phyloP scores from a whole-genome alignment of 2,888 invertebrate species.

The Choristoneura rosaceana region DNA sequence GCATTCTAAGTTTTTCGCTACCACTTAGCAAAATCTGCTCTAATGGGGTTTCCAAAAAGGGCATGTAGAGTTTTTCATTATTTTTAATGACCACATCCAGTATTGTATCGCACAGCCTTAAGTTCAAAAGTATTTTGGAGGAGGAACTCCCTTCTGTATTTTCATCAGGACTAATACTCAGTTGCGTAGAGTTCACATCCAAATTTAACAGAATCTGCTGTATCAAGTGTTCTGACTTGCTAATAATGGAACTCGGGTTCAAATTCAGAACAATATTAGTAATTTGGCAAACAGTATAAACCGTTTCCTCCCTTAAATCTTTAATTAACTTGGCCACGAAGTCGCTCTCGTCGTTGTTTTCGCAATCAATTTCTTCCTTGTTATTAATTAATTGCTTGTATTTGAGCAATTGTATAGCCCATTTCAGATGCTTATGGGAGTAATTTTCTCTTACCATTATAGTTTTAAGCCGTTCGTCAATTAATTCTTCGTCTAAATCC shows the following conservation, averaged over 20 bases:
- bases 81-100: conserved; percentile 60
- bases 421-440: conserved; percentile 63
- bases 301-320: conserved; percentile 55
- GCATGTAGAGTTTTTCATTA: conserved; percentile 56
- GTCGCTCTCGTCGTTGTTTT: conserved; percentile 66
- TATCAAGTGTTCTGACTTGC: conserved; percentile 75
- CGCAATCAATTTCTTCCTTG: conserved; percentile 72
- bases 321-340: conserved; percentile 66
- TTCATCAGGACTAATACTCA: conserved; percentile 35
- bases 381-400: conserved; percentile 75
- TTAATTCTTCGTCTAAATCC: conserved; percentile 74
- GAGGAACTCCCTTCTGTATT: conserved; percentile 42
- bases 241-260: conserved; percentile 58
- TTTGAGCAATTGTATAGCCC: conserved; percentile 65
- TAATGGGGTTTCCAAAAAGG: conserved; percentile 64
- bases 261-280: conserved; percentile 62
- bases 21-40: conserved; percentile 60
- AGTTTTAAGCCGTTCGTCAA: conserved; percentile 67
- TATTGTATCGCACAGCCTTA: conserved; percentile 68
- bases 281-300: conserved; percentile 67
- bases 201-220: conserved; percentile 71
- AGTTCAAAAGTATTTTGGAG: conserved; percentile 49
- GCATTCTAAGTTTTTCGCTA: conserved; percentile 63
- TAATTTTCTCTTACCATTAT: conserved; percentile 63
- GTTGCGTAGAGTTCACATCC: conserved; percentile 46